phyloP scores from a whole-genome alignment of 2,113 vertebrate species.

The Anarhynchus alexandrinus region DNA sequence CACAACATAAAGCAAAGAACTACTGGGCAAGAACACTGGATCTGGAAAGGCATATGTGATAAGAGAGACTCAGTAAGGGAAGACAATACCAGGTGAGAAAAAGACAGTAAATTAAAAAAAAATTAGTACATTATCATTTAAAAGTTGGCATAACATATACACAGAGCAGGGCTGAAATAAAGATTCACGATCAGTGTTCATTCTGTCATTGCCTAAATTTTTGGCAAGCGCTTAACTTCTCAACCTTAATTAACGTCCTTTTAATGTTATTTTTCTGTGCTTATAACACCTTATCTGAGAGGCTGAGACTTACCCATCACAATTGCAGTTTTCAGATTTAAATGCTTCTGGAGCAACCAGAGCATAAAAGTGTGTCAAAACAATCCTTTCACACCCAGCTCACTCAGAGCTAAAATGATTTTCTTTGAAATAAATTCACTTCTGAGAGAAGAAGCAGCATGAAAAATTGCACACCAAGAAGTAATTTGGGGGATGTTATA shows the following conservation, averaged over 20 bases:
- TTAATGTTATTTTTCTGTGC: background rate
- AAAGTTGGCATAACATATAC: background rate
- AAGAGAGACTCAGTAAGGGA: background rate
- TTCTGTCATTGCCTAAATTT: background rate
- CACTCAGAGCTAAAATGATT: background rate
- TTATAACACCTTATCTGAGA: background rate
- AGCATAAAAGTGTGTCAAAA: constrained; percentile 21
- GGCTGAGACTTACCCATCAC: background rate
- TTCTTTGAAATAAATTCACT: background rate
- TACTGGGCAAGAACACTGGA: background rate
- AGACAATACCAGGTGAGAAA: background rate
- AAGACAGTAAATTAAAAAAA: background rate
- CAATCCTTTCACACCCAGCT: background rate
- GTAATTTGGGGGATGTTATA: background rate
- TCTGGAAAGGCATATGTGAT: background rate
- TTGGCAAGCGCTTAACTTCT: rapidly evolving
- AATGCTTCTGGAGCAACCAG: background rate
- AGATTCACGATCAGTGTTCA: background rate
- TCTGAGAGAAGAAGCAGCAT: background rate
- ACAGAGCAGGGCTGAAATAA: background rate
- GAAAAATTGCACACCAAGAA: background rate
- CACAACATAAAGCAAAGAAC: background rate
- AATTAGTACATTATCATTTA: background rate
- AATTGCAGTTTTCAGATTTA: background rate
- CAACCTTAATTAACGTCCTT: background rate